Evolutionary conservation across 2,888 invertebrate species (phyloP), one percentile per base, ranked within the genome.

Genomic region (Mylabris sibirica): DNA sequence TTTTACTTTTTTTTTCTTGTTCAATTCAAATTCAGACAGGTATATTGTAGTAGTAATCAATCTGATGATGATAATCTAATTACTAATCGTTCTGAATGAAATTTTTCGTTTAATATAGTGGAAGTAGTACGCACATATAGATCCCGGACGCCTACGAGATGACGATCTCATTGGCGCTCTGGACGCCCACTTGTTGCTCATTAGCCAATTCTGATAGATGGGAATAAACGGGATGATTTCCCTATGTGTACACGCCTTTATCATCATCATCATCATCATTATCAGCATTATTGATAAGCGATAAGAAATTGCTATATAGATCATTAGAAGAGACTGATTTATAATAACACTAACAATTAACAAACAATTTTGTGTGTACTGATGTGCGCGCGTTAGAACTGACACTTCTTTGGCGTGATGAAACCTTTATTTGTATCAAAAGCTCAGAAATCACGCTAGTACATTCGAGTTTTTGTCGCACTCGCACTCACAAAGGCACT

Each of bases 121-220:
- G 71, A 44, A 68, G 64, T 65, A 67, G 71, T 72, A 72, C 74
- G 72, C 70, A 71, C 66, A 73, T 71, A 61, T 68, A 63, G 62
- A 62, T 68, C 62, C 59, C 59, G 61, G 66, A 70, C 75, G 71
- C 75, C 77, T 70, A 77, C 77, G 70, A 63, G 63, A 66, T 65
- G 72, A 67, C 72, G 72, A 70, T 68, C 66, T 70, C 65, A 80
- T 80, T 80, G 80, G 80, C 66, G 64, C 65, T 63, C 59, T 20
- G 26, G 71, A 68, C 77, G 77, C 77, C 78, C 78, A 76, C 76
- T 75, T 76, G 77, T 75, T 75, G 74, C 75, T 66, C 57, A 26
- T 66, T 65, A 60, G 49, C 49, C 65, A 64, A 53, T 72, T 71
- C 68, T 69, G 72, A 71, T 75, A 65, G 74, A 57, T 49, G 20